These are phyloP conservation scores for Oncorhynchus kisutch DNA, from an alignment of 2,113 vertebrate genomes.

Conservation along the genomic window DNA sequence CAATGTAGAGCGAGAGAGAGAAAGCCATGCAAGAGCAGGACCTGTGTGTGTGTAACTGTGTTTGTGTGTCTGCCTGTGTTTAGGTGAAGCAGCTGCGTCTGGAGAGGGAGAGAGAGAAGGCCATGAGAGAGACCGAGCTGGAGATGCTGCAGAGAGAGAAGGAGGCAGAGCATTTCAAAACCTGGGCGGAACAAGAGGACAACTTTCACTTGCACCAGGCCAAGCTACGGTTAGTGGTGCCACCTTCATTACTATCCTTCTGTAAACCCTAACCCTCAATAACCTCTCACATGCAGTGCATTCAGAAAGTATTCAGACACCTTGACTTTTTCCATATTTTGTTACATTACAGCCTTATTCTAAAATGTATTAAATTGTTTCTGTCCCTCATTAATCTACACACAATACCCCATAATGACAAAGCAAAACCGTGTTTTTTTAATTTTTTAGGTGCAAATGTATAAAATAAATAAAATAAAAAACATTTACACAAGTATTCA, in stretches of 20 bases:
- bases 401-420: too few species aligned
- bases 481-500: too few species aligned
- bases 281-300: too few species aligned
- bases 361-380: too few species aligned
- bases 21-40: background rate
- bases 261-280: background rate
- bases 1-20: too few species aligned
- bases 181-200: slow-evolving; percentile 97
- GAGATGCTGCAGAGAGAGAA: slow-evolving; percentile 98
- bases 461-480: too few species aligned
- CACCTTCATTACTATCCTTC: background rate
- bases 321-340: too few species aligned
- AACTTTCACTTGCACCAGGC: slow-evolving; percentile 97
- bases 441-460: too few species aligned
- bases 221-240: slow-evolving; percentile 81
- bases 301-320: too few species aligned
- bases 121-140: slow-evolving; percentile 93
- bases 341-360: too few species aligned
- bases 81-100: slow-evolving; percentile 96
- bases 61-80: background rate
- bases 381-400: too few species aligned
- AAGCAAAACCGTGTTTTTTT: too few species aligned
- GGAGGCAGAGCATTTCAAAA: slow-evolving; percentile 97
- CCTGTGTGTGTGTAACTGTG: background rate
- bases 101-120: slow-evolving; percentile 93